These are phyloP conservation scores for Charaxes varanes DNA, from an alignment of 1,140 invertebrate genomes.

Conservation along the genomic window DNA sequence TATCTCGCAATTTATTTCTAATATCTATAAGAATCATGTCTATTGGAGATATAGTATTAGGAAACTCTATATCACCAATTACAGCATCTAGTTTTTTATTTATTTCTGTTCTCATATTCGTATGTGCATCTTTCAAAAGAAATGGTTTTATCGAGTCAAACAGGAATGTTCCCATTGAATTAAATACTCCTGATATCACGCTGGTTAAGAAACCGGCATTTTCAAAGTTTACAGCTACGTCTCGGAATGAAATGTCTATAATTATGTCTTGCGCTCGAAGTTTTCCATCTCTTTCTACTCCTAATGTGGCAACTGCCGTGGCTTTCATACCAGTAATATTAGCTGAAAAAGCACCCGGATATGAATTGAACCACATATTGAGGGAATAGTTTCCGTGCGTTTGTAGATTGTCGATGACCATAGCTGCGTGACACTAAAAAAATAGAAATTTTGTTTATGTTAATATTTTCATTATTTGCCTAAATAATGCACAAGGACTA, in stretches of 20 bases:
- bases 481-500: too few relatives aligned
- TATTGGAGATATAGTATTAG: slow-evolving; percentile 89
- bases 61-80: slow-evolving; percentile 81
- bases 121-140: slow-evolving; percentile 84
- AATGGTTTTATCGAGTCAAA: slow-evolving; percentile 92
- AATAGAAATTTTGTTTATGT: slow-evolving; percentile 1
- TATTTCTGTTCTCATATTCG: slow-evolving; percentile 78
- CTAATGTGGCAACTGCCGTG: slow-evolving; percentile 78
- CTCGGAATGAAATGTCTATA: slow-evolving; percentile 85
- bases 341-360: slow-evolving; percentile 84
- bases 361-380: slow-evolving; percentile 79
- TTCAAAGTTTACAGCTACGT: slow-evolving; percentile 86
- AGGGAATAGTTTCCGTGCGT: slow-evolving; percentile 85
- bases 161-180: slow-evolving; percentile 84
- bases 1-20: slow-evolving; percentile 80
- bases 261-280: slow-evolving; percentile 84
- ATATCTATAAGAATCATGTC: slow-evolving; percentile 86
- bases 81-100: slow-evolving; percentile 79
- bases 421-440: slow-evolving; percentile 78
- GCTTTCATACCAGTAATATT: slow-evolving; percentile 81
- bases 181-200: slow-evolving; percentile 85
- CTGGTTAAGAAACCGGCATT: slow-evolving; percentile 84
- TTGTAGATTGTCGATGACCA: slow-evolving; percentile 80
- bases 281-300: slow-evolving; percentile 82
- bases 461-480: neutral